Base-by-base conservation (phyloP, 1,140 invertebrate genomes). In the Colletes latitarsis region DNA sequence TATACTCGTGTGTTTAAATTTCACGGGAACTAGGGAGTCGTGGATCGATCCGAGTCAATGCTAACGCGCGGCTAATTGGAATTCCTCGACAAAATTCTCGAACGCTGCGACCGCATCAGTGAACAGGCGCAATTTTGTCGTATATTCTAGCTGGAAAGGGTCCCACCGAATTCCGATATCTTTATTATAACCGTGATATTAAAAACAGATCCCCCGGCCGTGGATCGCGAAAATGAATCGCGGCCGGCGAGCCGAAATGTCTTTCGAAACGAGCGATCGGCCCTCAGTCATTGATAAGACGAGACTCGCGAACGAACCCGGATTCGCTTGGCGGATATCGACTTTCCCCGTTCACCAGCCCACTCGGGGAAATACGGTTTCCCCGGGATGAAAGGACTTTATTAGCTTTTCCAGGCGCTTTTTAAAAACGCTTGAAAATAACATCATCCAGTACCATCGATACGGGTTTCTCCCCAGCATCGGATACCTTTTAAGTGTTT, bases 11-110 rank as follows among this genome's bases (percentile, higher is more conserved):
- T 3, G 49, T 10, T 49, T 10, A 12, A 49, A 49, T 41, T 82
- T 12, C 49, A 17, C 46, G 6, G 10, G 53, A 19, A 57, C 4
- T 6, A 5, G 0, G 53, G 6, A n/a, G 17, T n/a, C 14, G 53
- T 17, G 71, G 62, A 82, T 72, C 60, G 72, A 71, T 66, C 71
- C 70, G 49, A 63, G 74, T 60, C 77, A 43, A 81, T 71, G 70
- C 62, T 62, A 71, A 67, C 12, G 10, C 15, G 46, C 69, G 76
- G 68, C 76, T 89, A 88, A 89, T 89, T 89, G 87, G 73, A 89
- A 89, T 89, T 89, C 86, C 84, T 82, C 81, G 82, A 72, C 76
- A 86, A 89, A 89, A 88, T 89, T 88, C 86, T 88, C 81, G 81
- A 86, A 84, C 82, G 79, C 80, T 82, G 70, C 80, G 81, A 82